These are phyloP conservation scores for Hirtodrosophila confusa DNA, from an alignment of 2,888 invertebrate species.

Conservation along the genomic window DNA sequence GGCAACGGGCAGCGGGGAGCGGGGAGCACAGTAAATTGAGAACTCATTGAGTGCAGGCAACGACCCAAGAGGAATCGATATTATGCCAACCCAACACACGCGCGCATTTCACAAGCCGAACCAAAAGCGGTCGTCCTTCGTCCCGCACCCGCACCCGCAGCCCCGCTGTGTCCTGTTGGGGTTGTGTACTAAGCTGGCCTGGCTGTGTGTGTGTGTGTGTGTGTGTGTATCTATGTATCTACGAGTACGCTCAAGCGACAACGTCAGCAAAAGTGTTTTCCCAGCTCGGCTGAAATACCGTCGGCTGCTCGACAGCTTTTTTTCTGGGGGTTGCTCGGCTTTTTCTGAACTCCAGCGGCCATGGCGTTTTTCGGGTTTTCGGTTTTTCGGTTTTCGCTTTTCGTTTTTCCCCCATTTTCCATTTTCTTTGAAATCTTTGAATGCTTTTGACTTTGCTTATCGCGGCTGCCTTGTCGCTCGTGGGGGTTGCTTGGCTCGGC, in stretches of 20 bases:
- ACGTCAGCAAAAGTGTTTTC: constrained; percentile 77
- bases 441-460: constrained; percentile 75
- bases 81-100: constrained; percentile 55
- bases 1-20: not conserved
- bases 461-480: constrained; percentile 52
- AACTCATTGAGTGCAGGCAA: constrained; percentile 77
- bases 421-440: constrained; percentile 67
- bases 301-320: constrained; percentile 36
- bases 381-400: constrained; percentile 16
- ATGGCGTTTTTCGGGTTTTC: constrained; percentile 39
- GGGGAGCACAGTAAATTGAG: constrained; percentile 65
- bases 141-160: not conserved
- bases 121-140: constrained; percentile 12
- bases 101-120: constrained; percentile 15
- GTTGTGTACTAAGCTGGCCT: constrained; percentile 28
- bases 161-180: constrained; percentile 18
- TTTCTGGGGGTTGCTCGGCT: constrained; percentile 51
- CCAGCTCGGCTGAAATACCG: constrained; percentile 51
- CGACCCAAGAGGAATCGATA: constrained; percentile 80
- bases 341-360: constrained; percentile 22
- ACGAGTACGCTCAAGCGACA: constrained; percentile 35
- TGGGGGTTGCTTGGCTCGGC: constrained; percentile 58
- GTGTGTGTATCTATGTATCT: constrained; percentile 24
- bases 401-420: constrained; percentile 39
- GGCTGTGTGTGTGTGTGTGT: not conserved